Base-by-base conservation (phyloP, 1,140 invertebrate genomes). In the Brachionus plicatilis region DNA sequence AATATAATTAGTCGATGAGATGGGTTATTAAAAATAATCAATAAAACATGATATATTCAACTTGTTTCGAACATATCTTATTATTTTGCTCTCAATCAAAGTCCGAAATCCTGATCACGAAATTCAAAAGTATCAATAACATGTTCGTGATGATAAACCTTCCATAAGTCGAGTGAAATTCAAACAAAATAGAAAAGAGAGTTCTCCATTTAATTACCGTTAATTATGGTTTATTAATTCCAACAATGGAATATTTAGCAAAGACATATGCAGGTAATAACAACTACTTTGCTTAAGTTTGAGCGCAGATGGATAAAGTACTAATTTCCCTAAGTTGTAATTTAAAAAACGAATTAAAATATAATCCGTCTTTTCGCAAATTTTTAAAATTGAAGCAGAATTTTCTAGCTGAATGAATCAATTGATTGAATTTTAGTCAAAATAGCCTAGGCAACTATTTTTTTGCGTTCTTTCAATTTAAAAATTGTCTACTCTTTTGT, bases 141-240 rank as follows among this genome's bases (percentile, higher is more conserved):
- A 50, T 76, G 20, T 50, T 76, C 72, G 72, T 76, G 72, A 76
- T 76, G 43, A 76, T 76, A 76, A 50, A 50, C 45, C 45, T 70
- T 70, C 27, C n/a, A 27, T 50, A 50, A 76, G 41, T 76, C 72
- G 68, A 72, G 53, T 60, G 53, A 9, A 60, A 60, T 60, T 11
- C 9, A 60, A 60, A 56, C 17, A 8, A 20, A 60, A 60, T 41
- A 41, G 17, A 72, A 11, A 43, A 47, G 33, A 27, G 43, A 76
- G 24, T 76, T 76, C 20, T 76, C 43, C 43, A 76, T 76, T 76
- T 76, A 76, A 76, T 76, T 76, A 76, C 72, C 45, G 72, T 76
- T 76, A 76, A 76, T 76, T 76, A 76, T 76, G 72, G 72, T 76
- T 76, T 50, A 76, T 47, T 76, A 76, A 76, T 72, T 72, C 17